A percentile compares a stretch with the other conserved stretches of the same genome.
phyloP scores from a whole-genome alignment of 92 coral and sea anemone genomes.

The Montipora capitata region DNA sequence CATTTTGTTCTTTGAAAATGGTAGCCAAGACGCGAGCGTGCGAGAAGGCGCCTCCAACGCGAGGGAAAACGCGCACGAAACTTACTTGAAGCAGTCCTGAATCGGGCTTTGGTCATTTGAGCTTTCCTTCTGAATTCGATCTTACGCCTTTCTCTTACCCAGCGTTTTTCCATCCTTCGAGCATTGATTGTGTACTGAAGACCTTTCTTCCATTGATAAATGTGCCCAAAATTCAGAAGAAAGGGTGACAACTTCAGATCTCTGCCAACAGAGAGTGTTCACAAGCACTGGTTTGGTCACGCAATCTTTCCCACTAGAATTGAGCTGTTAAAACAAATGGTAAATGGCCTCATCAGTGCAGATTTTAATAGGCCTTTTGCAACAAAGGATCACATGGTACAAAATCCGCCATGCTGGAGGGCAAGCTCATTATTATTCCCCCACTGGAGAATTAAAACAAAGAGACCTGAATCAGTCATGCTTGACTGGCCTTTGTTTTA shows the following conservation, averaged over 20 bases:
- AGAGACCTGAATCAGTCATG: no score
- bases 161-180: conserved; percentile 71
- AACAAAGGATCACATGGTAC: no score
- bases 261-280: conserved; percentile 88
- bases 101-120: no score
- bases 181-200: conserved; percentile 65
- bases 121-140: neutral
- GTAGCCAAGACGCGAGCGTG: neutral
- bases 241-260: conserved; percentile 81
- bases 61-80: no score
- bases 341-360: no score
- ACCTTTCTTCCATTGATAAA: conserved; percentile 60
- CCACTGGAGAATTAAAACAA: no score
- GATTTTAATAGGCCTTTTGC: no score
- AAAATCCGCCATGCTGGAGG: no score
- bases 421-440: no score
- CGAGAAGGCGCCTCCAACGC: neutral
- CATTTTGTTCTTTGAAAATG: no score
- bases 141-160: conserved; percentile 59
- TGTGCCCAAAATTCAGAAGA: conserved; percentile 57
- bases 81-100: no score
- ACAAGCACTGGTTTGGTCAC: conserved; percentile 75
- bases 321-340: neutral
- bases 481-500: no score
- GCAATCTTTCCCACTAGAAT: conserved; percentile 23